Evolutionary conservation across 2,888 invertebrate genomes (phyloP).

Genomic region (Cantharis nigra): DNA sequence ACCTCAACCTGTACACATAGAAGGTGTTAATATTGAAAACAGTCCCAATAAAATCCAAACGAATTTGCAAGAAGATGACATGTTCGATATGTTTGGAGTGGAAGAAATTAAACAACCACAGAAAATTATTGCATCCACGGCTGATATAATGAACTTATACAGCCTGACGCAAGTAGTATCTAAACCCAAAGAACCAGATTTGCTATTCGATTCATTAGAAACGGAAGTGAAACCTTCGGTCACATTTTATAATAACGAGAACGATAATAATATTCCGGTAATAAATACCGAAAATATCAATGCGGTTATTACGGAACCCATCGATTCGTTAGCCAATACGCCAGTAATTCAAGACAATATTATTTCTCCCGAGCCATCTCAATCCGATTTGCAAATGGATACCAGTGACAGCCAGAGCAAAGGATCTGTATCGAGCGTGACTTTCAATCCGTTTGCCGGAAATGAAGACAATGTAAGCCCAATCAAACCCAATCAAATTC

Average conservation of each 20-base stretch:
- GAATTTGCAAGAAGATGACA: constrained; percentile 34
- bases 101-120: constrained; percentile 39
- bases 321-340: constrained; percentile 13
- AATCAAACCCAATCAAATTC: constrained; percentile 32
- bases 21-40: constrained; percentile 9
- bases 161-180: constrained; percentile 35
- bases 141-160: constrained; percentile 54
- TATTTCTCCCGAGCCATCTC: constrained; percentile 49
- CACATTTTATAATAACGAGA: background rate
- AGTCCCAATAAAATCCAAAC: constrained; percentile 26
- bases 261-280: background rate
- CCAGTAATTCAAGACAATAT: constrained; percentile 41
- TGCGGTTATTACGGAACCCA: background rate
- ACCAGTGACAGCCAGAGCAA: constrained; percentile 54
- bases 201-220: constrained; percentile 38
- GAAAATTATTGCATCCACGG: constrained; percentile 53
- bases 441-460: constrained; percentile 58
- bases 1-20: constrained; percentile 21
- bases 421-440: constrained; percentile 53
- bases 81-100: constrained; percentile 52
- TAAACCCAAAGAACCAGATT: constrained; percentile 33
- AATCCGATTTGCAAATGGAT: constrained; percentile 53
- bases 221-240: constrained; percentile 9
- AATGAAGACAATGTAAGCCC: constrained; percentile 44
- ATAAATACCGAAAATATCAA: background rate